Evolutionary conservation across 2,113 vertebrate species (phyloP).

Genomic region (Notothenia rossii): DNA sequence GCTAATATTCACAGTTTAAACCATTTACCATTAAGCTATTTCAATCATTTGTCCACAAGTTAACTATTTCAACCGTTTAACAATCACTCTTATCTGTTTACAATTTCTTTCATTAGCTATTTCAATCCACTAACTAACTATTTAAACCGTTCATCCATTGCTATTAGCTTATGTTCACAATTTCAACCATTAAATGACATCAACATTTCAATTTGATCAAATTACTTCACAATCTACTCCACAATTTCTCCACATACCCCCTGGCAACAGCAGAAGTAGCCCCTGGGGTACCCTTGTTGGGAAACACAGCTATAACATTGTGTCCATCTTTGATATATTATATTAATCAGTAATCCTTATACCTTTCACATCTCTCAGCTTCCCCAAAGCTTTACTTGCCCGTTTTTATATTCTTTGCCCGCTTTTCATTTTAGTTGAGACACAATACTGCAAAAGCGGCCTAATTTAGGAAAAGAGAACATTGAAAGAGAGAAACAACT

Average conservation of each 20-base stretch:
- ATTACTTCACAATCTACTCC: slow-evolving; percentile 4
- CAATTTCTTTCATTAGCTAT: no score
- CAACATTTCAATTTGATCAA: neutral
- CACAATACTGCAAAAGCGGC: neutral
- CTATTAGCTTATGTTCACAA: neutral
- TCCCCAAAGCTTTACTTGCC: neutral
- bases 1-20: neutral
- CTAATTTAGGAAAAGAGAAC: slow-evolving; percentile 14
- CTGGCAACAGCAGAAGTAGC: neutral
- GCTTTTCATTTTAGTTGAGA: slow-evolving; percentile 7
- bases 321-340: slow-evolving; percentile 34
- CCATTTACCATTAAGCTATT: neutral
- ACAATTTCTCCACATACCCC: neutral
- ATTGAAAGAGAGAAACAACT: slow-evolving; percentile 2
- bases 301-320: slow-evolving; percentile 19
- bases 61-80: neutral
- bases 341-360: slow-evolving; percentile 10
- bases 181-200: neutral
- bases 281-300: slow-evolving; percentile 19
- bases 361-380: slow-evolving; percentile 5
- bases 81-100: no score
- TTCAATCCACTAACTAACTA: no score
- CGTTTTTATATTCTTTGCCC: neutral
- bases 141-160: neutral
- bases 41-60: neutral